Percentiles rank a stretch among this genome's conserved stretches.
Conservation (phyloP, 1,140 invertebrate genomes). For the Babylonia areolata region DNA sequence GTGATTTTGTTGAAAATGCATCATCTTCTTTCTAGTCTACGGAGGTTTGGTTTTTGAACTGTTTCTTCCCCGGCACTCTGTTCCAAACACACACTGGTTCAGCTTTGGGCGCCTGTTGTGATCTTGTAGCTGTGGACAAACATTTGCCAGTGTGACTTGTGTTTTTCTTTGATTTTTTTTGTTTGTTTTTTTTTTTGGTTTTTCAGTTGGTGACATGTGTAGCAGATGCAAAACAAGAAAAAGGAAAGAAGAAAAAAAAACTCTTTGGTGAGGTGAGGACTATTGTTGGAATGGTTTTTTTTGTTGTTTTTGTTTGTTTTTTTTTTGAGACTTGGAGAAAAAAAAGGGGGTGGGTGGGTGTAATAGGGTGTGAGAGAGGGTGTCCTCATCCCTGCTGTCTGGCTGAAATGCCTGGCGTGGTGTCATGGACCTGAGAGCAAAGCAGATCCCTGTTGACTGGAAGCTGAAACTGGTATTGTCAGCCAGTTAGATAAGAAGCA, state of each 20-base stretch:
- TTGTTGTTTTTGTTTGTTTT: neutral
- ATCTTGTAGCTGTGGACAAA: neutral
- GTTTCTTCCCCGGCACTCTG: neutral
- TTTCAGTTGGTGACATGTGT: neutral
- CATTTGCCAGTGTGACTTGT: neutral
- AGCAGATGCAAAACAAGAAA: conserved; percentile 5
- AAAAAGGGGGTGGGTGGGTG: no score
- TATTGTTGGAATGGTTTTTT: neutral
- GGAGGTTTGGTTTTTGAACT: neutral
- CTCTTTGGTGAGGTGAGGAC: neutral
- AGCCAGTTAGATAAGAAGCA: neutral
- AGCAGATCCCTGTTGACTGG: neutral
- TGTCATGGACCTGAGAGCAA: neutral
- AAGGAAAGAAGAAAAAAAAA: no score
- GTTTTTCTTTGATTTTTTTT: neutral
- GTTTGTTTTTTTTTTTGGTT: no score
- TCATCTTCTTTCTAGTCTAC: neutral
- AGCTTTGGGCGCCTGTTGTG: conserved; percentile 1
- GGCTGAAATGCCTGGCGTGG: neutral
- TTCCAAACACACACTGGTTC: neutral
- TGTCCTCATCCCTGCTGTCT: no score
- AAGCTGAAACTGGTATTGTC: neutral
- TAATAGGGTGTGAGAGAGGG: neutral
- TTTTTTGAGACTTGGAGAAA: neutral
- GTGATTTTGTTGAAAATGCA: neutral